Conservation (phyloP, 2,888 invertebrate genomes). For the Melanargia galathea region DNA sequence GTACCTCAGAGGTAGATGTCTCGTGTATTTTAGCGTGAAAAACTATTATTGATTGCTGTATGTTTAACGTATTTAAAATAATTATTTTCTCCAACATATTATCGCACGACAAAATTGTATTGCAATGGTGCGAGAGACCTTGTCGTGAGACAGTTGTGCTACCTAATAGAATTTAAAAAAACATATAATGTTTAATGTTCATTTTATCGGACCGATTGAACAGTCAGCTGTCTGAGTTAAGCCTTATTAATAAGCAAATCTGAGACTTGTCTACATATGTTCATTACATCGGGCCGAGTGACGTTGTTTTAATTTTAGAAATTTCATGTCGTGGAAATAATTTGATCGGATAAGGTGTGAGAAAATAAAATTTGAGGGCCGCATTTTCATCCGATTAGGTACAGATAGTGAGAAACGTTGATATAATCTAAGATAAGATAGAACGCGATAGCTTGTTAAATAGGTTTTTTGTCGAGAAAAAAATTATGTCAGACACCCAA, state of each 20-base stretch:
- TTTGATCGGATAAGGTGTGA: conserved; percentile 18
- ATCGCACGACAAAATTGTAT: too few species aligned
- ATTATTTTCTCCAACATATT: too few species aligned
- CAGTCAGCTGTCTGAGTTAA: background rate
- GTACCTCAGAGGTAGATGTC: too few species aligned
- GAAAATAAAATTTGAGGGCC: conserved; percentile 8
- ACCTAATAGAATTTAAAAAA: too few species aligned
- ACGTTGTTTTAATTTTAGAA: conserved; percentile 36
- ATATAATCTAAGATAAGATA: conserved; percentile 4
- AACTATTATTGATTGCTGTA: too few species aligned
- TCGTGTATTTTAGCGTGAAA: too few species aligned
- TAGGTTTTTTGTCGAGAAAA: background rate
- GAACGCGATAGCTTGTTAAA: background rate
- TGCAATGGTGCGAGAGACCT: too few species aligned
- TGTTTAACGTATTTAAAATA: too few species aligned
- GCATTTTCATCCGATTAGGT: background rate
- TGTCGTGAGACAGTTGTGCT: too few species aligned
- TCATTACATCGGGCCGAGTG: conserved; percentile 40
- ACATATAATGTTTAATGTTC: background rate
- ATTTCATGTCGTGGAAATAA: conserved; percentile 26
- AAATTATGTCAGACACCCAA: background rate
- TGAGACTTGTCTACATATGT: conserved; percentile 63
- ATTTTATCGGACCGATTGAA: background rate
- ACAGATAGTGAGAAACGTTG: background rate
- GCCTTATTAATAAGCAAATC: conserved; percentile 69